Evolutionary conservation across 2,113 vertebrate genomes (phyloP), one percentile per base, ranked within the genome.

Genomic region (Circaetus cinerascens): DNA sequence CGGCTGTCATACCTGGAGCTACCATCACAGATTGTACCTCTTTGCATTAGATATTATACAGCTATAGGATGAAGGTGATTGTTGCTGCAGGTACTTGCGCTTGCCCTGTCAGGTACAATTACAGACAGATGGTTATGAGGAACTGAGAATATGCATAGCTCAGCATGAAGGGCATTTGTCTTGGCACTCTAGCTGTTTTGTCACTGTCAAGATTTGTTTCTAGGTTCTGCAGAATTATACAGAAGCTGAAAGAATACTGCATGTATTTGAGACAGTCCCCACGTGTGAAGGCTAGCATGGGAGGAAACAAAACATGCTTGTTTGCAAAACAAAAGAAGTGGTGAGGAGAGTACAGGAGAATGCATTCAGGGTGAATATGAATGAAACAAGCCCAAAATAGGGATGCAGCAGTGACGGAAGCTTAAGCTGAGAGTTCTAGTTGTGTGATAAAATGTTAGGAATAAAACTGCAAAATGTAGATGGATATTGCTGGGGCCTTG

Each of bases 121-220:
- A 51, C 53, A 84, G 92, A 76, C 95, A 96, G 76, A 96, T 93
- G 92, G 80, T 87, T 60, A 12, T 48, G 84, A 93, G 41, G 76
- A 91, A 41, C 72, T 80, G 72, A 57, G 72, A 69, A 85, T 78
- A 36, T 93, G 90, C 75, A 34, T 73, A 85, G 80, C 90, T 95
- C 95, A 95, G 94, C 76, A 45, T 40, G 96, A 78, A 27, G 67
- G 48, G 32, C 62, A 38, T 74, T 96, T 62, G 23, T 30, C 86
- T 77, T 93, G 86, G 89, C 84, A 36, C 80, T 94, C 12, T 22
- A 59, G 62, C 62, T 88, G 62, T 66, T 96, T 80, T 89, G 72
- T 93, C 41, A 27, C 41, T 86, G 76, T 60, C 72, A 81, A 40
- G 50, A 59, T 94, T 83, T 91, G 53, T 76, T 86, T 76, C 20